A percentile compares a stretch with the other conserved stretches of the same genome.
These are phyloP conservation scores for Toxotes chatareus DNA, from an alignment of 2,113 vertebrate species.

Conservation along the genomic window DNA sequence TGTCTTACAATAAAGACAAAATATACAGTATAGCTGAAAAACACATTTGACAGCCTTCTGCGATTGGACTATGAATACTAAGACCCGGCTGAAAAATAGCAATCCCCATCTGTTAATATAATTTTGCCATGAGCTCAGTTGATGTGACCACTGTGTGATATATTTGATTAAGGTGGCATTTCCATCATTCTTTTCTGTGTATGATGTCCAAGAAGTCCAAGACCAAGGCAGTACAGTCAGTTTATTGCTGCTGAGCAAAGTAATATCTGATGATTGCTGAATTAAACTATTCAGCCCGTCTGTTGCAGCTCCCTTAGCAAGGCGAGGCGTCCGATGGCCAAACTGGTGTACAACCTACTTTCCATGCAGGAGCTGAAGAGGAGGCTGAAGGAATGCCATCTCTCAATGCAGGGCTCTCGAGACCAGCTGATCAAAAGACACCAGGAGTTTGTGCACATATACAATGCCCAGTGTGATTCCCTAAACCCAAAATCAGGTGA, in stretches of 20 bases:
- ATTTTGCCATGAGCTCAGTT: neutral
- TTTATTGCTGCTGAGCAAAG: neutral
- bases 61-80: neutral
- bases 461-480: conserved; percentile 95
- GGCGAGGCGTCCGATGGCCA: conserved; percentile 87
- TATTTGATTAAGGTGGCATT: conserved; percentile 1
- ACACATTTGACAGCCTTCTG: neutral
- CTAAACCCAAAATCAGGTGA: conserved; percentile 90
- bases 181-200: neutral
- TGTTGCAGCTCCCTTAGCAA: conserved; percentile 79
- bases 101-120: neutral
- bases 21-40: neutral
- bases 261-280: conserved; percentile 3
- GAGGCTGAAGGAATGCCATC: conserved; percentile 87
- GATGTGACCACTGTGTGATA: neutral
- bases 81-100: conserved; percentile 9
- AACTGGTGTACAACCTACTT: conserved; percentile 93
- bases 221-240: neutral
- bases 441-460: conserved; percentile 91
- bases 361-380: conserved; percentile 89
- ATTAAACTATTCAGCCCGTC: conserved; percentile 27
- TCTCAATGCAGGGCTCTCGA: conserved; percentile 87
- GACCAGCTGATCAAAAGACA: conserved; percentile 91
- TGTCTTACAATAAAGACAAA: conserved; percentile 7
- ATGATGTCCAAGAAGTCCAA: neutral